phyloP scores from a whole-genome alignment of 2,797 vertebrate genomes.

The Neoniphon sammara region DNA sequence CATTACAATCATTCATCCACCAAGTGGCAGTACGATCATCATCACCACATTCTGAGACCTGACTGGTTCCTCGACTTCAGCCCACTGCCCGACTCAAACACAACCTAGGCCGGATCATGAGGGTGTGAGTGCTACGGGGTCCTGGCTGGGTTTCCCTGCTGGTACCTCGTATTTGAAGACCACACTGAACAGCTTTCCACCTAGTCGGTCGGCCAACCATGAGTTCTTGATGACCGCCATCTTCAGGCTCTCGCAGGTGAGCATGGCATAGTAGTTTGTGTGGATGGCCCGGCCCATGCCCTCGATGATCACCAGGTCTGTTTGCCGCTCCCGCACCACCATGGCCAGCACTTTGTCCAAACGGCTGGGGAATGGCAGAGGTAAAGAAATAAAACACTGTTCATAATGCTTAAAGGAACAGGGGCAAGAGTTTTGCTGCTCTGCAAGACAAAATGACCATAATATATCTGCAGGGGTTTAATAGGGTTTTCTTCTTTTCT shows the following conservation, averaged over 20 bases:
- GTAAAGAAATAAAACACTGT: no score
- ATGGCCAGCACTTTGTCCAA: constrained; percentile 92
- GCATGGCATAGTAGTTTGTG: constrained; percentile 93
- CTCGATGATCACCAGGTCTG: constrained; percentile 96
- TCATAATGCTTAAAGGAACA: no score
- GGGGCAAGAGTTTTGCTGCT: no score
- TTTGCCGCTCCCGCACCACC: constrained; percentile 89
- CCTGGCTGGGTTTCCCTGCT: constrained; percentile 62
- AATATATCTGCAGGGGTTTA: no score
- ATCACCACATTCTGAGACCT: constrained; percentile 60
- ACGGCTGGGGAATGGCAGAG: constrained; percentile 80
- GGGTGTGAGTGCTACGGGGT: constrained; percentile 37
- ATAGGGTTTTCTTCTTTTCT: no score
- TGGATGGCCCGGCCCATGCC: constrained; percentile 99
- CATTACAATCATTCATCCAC: constrained; percentile 36
- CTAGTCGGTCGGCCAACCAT: constrained; percentile 95
- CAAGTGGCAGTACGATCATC: constrained; percentile 41
- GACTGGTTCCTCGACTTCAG: neutral
- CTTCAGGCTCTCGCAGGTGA: constrained; percentile 96
- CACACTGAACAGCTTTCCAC: constrained; percentile 96
- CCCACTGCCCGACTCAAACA: neutral
- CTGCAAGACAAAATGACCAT: no score
- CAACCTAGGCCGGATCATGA: constrained; percentile 9
- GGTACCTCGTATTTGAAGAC: constrained; percentile 98
- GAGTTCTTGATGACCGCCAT: constrained; percentile 98